Evolutionary conservation across 1,140 invertebrate genomes (phyloP).

Genomic region (Macrostomum lignano): DNA sequence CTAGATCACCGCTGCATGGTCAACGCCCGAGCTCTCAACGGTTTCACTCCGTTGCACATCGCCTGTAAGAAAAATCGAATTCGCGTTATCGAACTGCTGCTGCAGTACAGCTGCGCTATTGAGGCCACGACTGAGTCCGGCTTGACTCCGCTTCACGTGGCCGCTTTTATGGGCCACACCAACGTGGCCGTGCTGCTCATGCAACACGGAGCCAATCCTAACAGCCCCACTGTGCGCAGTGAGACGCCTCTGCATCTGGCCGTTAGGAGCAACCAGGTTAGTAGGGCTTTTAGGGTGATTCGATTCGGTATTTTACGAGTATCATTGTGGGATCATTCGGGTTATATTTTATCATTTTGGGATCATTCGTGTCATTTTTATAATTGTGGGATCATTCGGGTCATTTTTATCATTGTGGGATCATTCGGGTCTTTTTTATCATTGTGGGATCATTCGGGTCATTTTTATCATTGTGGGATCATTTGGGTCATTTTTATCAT

Average conservation of each 20-base stretch:
- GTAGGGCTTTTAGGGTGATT: no score
- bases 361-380: no score
- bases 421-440: no score
- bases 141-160: constrained; percentile 9
- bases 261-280: constrained; percentile 73
- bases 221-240: constrained; percentile 77
- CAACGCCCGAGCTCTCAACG: constrained; percentile 70
- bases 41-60: constrained; percentile 75
- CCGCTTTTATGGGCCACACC: constrained; percentile 13
- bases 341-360: no score
- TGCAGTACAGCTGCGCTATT: constrained; percentile 64
- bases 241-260: constrained; percentile 87
- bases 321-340: no score
- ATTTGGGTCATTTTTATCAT: no score
- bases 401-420: no score
- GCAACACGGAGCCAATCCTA: constrained; percentile 8
- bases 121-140: constrained; percentile 43
- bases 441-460: no score
- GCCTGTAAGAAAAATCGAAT: constrained; percentile 33
- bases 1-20: constrained; percentile 71
- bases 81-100: constrained; percentile 50
- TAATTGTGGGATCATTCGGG: no score
- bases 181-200: constrained; percentile 19
- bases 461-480: no score
- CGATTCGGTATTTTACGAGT: no score